Conservation (phyloP, 2,797 vertebrate species). For the Rhynchonycteris naso region DNA sequence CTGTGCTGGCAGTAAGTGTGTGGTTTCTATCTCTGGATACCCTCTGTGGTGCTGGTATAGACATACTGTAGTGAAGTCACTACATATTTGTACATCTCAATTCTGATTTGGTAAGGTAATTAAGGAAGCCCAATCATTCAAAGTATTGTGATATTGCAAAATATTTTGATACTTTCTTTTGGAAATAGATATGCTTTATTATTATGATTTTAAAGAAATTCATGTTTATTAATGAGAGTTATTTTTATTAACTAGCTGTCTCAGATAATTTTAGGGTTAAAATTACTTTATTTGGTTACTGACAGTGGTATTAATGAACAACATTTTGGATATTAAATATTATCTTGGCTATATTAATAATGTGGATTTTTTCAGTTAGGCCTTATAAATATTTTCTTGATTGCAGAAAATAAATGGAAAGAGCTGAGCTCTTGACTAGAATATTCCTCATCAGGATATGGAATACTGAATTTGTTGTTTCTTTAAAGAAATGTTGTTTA, state of each 20-base stretch:
- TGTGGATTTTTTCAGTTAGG: slow-evolving; percentile 28
- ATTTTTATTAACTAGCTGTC: slow-evolving; percentile 17
- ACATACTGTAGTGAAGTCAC: not conserved
- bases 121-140: not conserved
- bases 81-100: not conserved
- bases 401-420: slow-evolving; percentile 48
- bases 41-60: not conserved
- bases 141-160: slow-evolving; percentile 20
- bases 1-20: not conserved
- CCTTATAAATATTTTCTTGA: slow-evolving; percentile 29
- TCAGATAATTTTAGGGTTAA: slow-evolving; percentile 44
- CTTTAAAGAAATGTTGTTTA: not conserved
- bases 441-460: not conserved
- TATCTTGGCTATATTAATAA: slow-evolving; percentile 44
- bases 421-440: slow-evolving; percentile 16
- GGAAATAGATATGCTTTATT: not conserved
- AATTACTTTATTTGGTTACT: slow-evolving; percentile 10
- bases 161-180: slow-evolving; percentile 31
- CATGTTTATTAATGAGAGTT: slow-evolving; percentile 12
- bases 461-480: not conserved
- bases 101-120: not conserved
- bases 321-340: slow-evolving; percentile 3
- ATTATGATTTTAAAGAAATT: slow-evolving; percentile 17
- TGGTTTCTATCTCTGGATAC: slow-evolving; percentile 10
- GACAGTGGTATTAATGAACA: slow-evolving; percentile 8